phyloP scores from a whole-genome alignment of 1,140 invertebrate species.

The Trachymyrmex cornetzi region DNA sequence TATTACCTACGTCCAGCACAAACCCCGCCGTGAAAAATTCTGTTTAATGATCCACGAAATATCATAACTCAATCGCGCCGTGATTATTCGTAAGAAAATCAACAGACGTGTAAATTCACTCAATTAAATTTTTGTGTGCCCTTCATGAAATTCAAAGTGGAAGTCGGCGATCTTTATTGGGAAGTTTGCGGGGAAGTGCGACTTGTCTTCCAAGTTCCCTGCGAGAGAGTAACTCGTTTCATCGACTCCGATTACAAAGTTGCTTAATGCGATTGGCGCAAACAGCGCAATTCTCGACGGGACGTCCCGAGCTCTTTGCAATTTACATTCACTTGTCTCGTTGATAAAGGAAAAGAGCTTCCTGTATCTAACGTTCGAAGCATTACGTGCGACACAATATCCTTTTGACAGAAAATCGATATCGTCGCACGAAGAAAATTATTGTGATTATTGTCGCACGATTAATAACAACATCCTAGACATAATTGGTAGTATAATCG shows the following conservation, averaged over 20 bases:
- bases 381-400: constrained; percentile 1
- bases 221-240: constrained; percentile 57
- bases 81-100: constrained; percentile 29
- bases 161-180: constrained; percentile 25
- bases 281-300: constrained; percentile 57
- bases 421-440: neutral
- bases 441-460: constrained; percentile 16
- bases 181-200: constrained; percentile 48
- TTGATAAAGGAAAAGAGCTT: constrained; percentile 28
- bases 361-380: neutral
- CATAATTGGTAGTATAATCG: no score
- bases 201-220: constrained; percentile 47
- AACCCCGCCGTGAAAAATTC: neutral
- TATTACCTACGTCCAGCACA: constrained; percentile 20
- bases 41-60: constrained; percentile 23
- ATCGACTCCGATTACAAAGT: constrained; percentile 63
- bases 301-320: constrained; percentile 48
- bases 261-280: constrained; percentile 63
- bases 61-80: neutral
- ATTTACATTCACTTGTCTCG: constrained; percentile 61
- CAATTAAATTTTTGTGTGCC: constrained; percentile 51
- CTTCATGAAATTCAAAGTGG: constrained; percentile 37
- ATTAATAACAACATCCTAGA: constrained; percentile 20
- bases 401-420: constrained; percentile 24
- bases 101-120: constrained; percentile 20